Evolutionary conservation across 2,888 invertebrate species (phyloP).

Genomic region (Drosophila koepferae): DNA sequence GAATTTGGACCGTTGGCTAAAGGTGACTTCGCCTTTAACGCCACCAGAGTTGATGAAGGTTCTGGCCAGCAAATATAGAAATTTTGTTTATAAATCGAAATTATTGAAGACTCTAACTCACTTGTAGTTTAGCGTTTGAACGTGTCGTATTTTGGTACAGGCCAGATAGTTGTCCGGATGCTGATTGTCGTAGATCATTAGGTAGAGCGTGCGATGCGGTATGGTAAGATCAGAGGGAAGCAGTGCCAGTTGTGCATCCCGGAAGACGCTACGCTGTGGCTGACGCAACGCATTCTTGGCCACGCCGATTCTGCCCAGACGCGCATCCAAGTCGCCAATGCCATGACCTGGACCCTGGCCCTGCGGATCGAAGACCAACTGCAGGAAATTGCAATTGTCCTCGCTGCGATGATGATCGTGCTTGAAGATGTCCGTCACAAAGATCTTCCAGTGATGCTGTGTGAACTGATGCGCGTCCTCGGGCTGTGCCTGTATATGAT

Average conservation of each 20-base stretch:
- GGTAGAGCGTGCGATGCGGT: constrained; percentile 91
- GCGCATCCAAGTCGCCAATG: constrained; percentile 92
- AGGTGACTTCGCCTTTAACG: constrained; percentile 91
- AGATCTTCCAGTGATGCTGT: constrained; percentile 94
- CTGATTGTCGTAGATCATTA: constrained; percentile 92
- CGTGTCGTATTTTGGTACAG: constrained; percentile 92
- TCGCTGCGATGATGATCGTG: constrained; percentile 89
- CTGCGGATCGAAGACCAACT: constrained; percentile 93
- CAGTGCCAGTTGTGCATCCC: constrained; percentile 90
- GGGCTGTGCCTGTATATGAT: constrained; percentile 87
- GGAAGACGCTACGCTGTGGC: constrained; percentile 86
- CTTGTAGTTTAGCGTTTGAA: constrained; percentile 89
- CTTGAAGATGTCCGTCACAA: constrained; percentile 94
- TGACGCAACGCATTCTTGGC: constrained; percentile 88
- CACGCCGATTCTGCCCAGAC: constrained; percentile 91
- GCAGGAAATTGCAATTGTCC: constrained; percentile 93
- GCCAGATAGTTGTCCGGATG: constrained; percentile 92
- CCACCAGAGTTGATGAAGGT: constrained; percentile 91
- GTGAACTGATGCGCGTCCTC: constrained; percentile 85
- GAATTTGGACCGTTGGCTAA: constrained; percentile 92
- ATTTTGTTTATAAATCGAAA: background rate
- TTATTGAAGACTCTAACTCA: constrained; percentile 84
- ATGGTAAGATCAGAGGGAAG: constrained; percentile 91
- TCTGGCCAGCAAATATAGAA: constrained; percentile 85
- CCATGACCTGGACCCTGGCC: constrained; percentile 89